Conservation (phyloP, 2,888 invertebrate genomes). For the Lissocephala sabroskyi region DNA sequence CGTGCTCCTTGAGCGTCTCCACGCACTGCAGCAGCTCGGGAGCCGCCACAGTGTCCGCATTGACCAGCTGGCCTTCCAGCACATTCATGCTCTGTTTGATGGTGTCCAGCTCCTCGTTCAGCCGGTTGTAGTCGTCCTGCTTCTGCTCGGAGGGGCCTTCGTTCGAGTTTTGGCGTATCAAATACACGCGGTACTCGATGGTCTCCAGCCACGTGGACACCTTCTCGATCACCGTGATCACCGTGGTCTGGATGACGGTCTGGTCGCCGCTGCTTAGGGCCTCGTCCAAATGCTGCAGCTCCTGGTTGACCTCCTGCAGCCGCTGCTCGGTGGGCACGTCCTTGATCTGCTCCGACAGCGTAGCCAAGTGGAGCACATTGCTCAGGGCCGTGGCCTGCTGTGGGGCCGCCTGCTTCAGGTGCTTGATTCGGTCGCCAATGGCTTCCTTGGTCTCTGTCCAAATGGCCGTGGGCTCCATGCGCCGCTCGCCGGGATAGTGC, state of each 20-base stretch:
- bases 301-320: slow-evolving; percentile 76
- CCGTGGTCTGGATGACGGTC: slow-evolving; percentile 78
- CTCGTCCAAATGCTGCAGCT: slow-evolving; percentile 59
- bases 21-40: slow-evolving; percentile 76
- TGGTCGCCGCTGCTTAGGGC: slow-evolving; percentile 77
- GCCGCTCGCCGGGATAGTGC: slow-evolving; percentile 61
- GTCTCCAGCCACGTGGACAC: slow-evolving; percentile 89
- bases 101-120: slow-evolving; percentile 79
- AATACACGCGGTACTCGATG: slow-evolving; percentile 84
- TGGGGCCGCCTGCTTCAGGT: slow-evolving; percentile 73
- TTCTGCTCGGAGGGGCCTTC: slow-evolving; percentile 77
- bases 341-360: slow-evolving; percentile 75
- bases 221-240: slow-evolving; percentile 84
- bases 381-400: slow-evolving; percentile 75
- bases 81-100: slow-evolving; percentile 80
- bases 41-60: slow-evolving; percentile 68
- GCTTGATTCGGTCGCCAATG: slow-evolving; percentile 75
- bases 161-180: slow-evolving; percentile 75
- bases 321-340: slow-evolving; percentile 75
- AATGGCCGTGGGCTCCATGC: slow-evolving; percentile 39
- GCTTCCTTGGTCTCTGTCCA: slow-evolving; percentile 75
- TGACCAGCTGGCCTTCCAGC: slow-evolving; percentile 76
- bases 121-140: slow-evolving; percentile 76
- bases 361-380: slow-evolving; percentile 77
- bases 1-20: slow-evolving; percentile 78